phyloP scores from a whole-genome alignment of 2,888 invertebrate species.

The Drosophila demipolita region DNA sequence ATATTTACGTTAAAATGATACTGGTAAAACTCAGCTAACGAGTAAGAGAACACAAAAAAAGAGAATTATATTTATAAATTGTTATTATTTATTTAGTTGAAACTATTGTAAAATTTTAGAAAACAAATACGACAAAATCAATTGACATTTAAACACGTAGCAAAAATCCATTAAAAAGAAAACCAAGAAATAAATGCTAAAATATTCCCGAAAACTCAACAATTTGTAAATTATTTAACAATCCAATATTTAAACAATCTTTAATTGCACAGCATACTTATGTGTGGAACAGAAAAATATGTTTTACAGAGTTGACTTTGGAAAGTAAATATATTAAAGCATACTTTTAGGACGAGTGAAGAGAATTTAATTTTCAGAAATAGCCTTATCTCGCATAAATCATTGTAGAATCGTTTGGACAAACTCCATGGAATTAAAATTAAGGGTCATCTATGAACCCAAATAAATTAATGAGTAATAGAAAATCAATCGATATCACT shows the following conservation, averaged over 20 bases:
- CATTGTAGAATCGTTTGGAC: neutral
- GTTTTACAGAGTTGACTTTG: neutral
- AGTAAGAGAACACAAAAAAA: conserved; percentile 45
- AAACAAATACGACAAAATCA: conserved; percentile 60
- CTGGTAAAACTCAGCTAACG: conserved; percentile 36
- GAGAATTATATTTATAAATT: conserved; percentile 82
- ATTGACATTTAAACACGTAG: conserved; percentile 69
- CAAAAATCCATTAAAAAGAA: conserved; percentile 65
- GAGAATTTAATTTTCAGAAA: neutral
- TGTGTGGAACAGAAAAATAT: neutral
- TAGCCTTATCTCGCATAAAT: neutral
- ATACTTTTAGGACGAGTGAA: neutral
- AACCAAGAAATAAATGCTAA: conserved; percentile 62
- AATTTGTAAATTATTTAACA: neutral
- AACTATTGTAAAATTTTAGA: conserved; percentile 82
- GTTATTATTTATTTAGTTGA: conserved; percentile 84
- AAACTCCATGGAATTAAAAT: neutral
- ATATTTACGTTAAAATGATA: conserved; percentile 61
- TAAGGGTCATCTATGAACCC: neutral
- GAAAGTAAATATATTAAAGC: neutral
- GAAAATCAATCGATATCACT: neutral
- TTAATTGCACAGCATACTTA: neutral
- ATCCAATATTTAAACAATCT: neutral
- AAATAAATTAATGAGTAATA: neutral
- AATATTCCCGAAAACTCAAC: conserved; percentile 41